A percentile compares a stretch with the other conserved stretches of the same genome.
phyloP scores from a whole-genome alignment of 2,888 invertebrate genomes.

The Isoperla grammatica region DNA sequence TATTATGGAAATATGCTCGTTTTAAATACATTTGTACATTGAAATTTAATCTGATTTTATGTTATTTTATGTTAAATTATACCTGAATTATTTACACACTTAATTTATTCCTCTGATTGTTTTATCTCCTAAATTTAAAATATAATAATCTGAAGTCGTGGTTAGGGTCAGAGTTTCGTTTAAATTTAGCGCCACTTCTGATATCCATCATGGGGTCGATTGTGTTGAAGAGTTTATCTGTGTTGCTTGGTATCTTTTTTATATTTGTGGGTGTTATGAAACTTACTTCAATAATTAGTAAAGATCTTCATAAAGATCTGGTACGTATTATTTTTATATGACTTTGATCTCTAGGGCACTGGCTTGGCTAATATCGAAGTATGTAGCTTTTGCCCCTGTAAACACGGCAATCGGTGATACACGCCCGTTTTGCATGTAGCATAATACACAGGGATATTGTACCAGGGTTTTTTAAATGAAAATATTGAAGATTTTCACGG shows the following conservation, averaged over 20 bases:
- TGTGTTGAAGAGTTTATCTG: constrained; percentile 83
- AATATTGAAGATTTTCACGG: neutral
- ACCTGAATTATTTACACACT: too few species aligned
- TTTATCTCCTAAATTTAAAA: too few species aligned
- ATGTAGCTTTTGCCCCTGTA: constrained; percentile 16
- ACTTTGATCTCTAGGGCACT: neutral
- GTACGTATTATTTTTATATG: constrained; percentile 52
- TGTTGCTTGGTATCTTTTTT: constrained; percentile 89
- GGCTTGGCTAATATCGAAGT: neutral
- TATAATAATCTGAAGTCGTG: too few species aligned
- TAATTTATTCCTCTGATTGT: too few species aligned
- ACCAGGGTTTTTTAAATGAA: neutral
- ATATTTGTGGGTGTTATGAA: constrained; percentile 92
- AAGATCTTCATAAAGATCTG: constrained; percentile 94
- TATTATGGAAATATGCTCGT: too few species aligned
- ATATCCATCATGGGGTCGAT: constrained; percentile 56
- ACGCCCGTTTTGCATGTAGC: constrained; percentile 9
- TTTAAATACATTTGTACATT: too few species aligned
- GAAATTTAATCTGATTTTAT: too few species aligned
- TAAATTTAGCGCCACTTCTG: constrained; percentile 10
- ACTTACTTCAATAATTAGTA: constrained; percentile 83
- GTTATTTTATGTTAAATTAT: too few species aligned
- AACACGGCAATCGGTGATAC: constrained; percentile 16
- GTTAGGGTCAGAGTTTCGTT: too few species aligned
- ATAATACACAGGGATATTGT: constrained; percentile 15